Evolutionary conservation across 2,797 vertebrate genomes (phyloP), one percentile per base, ranked within the genome.

Genomic region (Typhlichthys subterraneus): DNA sequence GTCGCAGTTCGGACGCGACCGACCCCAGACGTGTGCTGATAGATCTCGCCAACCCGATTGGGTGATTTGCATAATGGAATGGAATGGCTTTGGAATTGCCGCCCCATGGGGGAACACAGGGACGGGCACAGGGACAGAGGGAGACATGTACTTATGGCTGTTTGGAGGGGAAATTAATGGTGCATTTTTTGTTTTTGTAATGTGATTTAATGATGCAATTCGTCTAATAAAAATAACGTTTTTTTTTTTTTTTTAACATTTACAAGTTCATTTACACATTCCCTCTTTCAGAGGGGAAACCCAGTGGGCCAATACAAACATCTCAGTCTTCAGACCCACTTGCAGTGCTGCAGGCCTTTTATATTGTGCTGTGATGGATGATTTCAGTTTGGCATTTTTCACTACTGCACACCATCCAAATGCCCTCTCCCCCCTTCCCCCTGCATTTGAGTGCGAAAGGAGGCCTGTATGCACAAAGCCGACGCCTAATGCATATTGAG

Each of bases 181-280:
- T 95, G 96, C 97, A 98, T 98, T 95, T 97, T 97, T 95, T 92
- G 93, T 93, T 95, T 96, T 96, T 96, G 95, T 97, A 97, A 96
- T 96, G 95, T 96, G 94, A 97, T 98, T 95, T 98, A 98, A 98
- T 97, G 97, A 96, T 97, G 96, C 96, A 96, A 96, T 96, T 95
- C 95, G 94, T 97, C 95, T 97, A 96, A 97, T 97, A 95, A 95
- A 94, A 95, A 91, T 56, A 92, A 92, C 91, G 93, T 95, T 96
- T 95, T 91, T 17, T 17, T 17, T 17, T 17, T 93, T 79, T 96
- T 95, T 91, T 93, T 79, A 92, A 93, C 93, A 94, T 91, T 90
- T 88, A 84, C 82, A 84, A 86, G 12, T 90, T 91, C 90, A 85
- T 88, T 88, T 88, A 76, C 80, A 74, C 87, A 72, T 82, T 83